Evolutionary conservation across 2,888 invertebrate genomes (phyloP).

Genomic region (Zhengitettix transpicula): DNA sequence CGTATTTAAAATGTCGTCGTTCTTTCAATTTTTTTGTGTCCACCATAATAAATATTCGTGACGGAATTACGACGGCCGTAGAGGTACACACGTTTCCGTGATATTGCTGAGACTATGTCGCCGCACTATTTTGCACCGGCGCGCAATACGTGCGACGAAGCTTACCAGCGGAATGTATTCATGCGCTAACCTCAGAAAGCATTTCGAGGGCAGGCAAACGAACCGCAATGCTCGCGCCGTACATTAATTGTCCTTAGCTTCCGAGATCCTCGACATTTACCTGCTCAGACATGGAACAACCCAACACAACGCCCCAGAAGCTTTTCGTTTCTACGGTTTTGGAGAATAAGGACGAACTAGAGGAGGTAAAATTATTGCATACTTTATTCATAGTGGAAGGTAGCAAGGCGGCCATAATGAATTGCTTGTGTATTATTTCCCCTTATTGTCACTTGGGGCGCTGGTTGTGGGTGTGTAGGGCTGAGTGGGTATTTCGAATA

Average conservation of each 20-base stretch:
- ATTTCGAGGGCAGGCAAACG: slow-evolving; percentile 15
- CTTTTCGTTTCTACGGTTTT: slow-evolving; percentile 62
- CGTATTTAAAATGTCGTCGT: too few species aligned
- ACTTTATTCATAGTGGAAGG: slow-evolving; percentile 12
- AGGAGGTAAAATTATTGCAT: slow-evolving; percentile 19
- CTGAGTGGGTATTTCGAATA: not conserved
- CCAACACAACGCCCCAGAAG: slow-evolving; percentile 36
- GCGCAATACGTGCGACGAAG: not conserved
- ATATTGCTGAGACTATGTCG: too few species aligned
- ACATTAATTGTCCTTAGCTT: slow-evolving; percentile 11
- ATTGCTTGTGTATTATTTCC: slow-evolving; percentile 6
- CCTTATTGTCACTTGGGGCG: slow-evolving; percentile 6
- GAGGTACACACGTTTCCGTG: too few species aligned
- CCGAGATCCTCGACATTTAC: slow-evolving; percentile 10
- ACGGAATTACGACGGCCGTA: too few species aligned
- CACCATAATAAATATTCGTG: too few species aligned
- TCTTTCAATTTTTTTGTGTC: too few species aligned
- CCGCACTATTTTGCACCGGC: too few species aligned
- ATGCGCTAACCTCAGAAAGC: slow-evolving; percentile 16
- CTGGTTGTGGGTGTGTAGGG: slow-evolving; percentile 7
- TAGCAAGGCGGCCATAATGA: slow-evolving; percentile 15
- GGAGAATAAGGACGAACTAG: slow-evolving; percentile 20
- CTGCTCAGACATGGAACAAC: slow-evolving; percentile 15
- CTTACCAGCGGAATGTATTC: slow-evolving; percentile 10
- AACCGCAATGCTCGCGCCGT: slow-evolving; percentile 13